phyloP scores from a whole-genome alignment of 2,888 invertebrate genomes.

The Leptopilina myrica region DNA sequence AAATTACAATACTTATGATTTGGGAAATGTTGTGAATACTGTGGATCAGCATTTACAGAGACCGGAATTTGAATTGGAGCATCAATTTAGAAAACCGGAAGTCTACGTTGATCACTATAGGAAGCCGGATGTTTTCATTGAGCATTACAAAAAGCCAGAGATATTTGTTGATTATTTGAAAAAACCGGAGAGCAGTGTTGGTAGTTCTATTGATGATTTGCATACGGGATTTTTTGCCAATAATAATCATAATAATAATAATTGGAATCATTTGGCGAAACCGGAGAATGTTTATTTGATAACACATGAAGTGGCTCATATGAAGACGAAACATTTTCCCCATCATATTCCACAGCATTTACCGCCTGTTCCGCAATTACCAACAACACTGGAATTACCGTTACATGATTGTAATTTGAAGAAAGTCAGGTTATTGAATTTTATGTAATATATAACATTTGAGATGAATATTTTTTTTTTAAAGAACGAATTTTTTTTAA shows the following conservation, averaged over 20 bases:
- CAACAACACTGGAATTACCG: constrained; percentile 38
- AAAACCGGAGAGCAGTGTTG: not conserved
- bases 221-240: not conserved
- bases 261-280: constrained; percentile 19
- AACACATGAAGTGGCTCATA: constrained; percentile 54
- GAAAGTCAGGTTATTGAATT: constrained; percentile 22
- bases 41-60: not conserved
- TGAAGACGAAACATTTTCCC: constrained; percentile 64
- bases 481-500: too few relatives aligned
- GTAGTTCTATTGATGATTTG: not conserved
- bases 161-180: not conserved
- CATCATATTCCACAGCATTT: constrained; percentile 65
- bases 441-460: not conserved
- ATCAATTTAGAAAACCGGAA: constrained; percentile 9
- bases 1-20: not conserved
- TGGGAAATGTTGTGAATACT: not conserved
- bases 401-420: constrained; percentile 32
- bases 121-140: not conserved
- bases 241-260: too few relatives aligned
- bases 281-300: constrained; percentile 56
- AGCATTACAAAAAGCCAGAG: not conserved
- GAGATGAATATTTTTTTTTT: too few relatives aligned
- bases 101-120: not conserved
- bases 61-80: constrained; percentile 9
- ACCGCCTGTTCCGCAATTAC: constrained; percentile 48